These are phyloP conservation scores for Lacerta bilineata DNA, from an alignment of 2,797 vertebrate species.

Conservation along the genomic window DNA sequence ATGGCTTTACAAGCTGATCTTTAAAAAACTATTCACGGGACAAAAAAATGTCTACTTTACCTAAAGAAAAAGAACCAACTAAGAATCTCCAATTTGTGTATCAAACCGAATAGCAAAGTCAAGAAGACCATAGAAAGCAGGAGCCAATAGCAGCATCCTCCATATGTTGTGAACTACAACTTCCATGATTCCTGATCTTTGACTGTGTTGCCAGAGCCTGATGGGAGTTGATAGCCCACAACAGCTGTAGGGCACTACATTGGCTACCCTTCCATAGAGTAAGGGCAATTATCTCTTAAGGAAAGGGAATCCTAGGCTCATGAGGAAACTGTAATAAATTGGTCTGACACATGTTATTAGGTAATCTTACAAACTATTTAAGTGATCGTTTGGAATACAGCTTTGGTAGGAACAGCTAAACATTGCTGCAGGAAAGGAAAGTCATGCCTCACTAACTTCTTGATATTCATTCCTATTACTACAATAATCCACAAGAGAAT, in stretches of 20 bases:
- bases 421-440: constrained; percentile 26
- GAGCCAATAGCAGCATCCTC: no score
- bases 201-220: no score
- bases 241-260: no score
- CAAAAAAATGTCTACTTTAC: neutral
- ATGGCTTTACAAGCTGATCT: neutral
- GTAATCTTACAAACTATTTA: constrained; percentile 33
- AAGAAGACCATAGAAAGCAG: neutral
- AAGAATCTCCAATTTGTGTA: neutral
- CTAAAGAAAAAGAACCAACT: neutral
- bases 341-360: constrained; percentile 10
- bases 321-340: constrained; percentile 24
- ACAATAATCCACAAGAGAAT: constrained; percentile 22
- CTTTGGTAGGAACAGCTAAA: constrained; percentile 30
- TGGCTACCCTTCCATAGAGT: no score
- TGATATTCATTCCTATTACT: constrained; percentile 23
- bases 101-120: neutral
- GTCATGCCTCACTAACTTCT: constrained; percentile 32
- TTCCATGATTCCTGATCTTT: no score
- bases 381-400: constrained; percentile 18
- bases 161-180: no score
- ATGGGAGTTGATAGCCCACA: no score
- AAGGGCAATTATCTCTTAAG: neutral
- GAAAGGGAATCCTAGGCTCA: neutral
- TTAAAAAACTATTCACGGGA: neutral